These are phyloP conservation scores for Sphinx pinastri DNA, from an alignment of 2,888 invertebrate genomes.

Conservation along the genomic window DNA sequence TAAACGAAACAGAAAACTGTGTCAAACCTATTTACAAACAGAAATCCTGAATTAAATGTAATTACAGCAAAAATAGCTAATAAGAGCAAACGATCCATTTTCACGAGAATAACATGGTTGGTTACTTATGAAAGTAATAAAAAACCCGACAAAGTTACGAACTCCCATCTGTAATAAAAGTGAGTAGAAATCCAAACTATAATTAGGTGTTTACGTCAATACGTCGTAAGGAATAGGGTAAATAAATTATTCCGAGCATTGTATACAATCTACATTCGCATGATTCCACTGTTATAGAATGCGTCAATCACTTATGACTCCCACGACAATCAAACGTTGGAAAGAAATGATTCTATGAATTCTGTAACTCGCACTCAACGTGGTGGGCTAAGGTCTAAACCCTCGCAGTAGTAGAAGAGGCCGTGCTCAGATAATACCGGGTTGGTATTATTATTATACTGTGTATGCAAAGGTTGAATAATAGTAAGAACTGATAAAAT, in stretches of 20 bases:
- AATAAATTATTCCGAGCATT: not conserved
- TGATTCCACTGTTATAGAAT: not conserved
- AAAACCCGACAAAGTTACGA: not conserved
- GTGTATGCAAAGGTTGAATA: no score
- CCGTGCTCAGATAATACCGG: no score
- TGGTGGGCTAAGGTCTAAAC: no score
- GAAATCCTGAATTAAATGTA: not conserved
- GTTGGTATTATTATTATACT: no score
- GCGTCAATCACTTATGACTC: conserved; percentile 2
- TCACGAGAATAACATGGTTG: conserved; percentile 3
- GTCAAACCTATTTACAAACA: not conserved
- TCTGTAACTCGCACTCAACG: no score
- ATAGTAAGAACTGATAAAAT: no score
- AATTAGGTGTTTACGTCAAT: conserved; percentile 15
- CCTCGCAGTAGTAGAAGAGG: no score
- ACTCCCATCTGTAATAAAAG: conserved; percentile 3
- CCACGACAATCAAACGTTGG: conserved; percentile 3
- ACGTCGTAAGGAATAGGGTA: not conserved
- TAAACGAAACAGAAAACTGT: no score
- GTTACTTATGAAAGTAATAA: conserved; percentile 20
- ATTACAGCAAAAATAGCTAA: not conserved
- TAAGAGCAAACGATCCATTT: conserved; percentile 15
- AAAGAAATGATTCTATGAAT: not conserved
- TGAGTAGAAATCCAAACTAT: not conserved
- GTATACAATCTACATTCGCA: not conserved